Evolutionary conservation across 1,140 invertebrate species (phyloP).

Genomic region (Danaus melanippus): DNA sequence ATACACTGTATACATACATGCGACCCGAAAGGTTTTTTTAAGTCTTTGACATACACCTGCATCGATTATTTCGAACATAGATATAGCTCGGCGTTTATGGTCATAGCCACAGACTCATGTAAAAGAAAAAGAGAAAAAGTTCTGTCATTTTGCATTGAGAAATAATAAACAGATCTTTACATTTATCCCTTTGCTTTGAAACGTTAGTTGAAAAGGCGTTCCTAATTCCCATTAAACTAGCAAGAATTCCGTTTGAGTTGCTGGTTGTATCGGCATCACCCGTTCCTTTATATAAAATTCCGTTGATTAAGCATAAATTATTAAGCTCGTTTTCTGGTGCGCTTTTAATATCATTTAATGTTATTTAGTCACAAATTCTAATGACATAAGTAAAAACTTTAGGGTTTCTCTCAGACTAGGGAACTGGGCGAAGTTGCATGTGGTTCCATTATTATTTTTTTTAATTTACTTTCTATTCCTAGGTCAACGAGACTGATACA

Average conservation of each 20-base stretch:
- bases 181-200: too few relatives aligned
- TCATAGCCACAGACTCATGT: neutral
- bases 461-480: too few relatives aligned
- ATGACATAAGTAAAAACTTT: conserved; percentile 11
- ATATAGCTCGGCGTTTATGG: neutral
- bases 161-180: too few relatives aligned
- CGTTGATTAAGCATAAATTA: conserved; percentile 12
- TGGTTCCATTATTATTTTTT: too few relatives aligned
- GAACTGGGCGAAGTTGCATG: conserved; percentile 1
- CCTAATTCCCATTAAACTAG: too few relatives aligned
- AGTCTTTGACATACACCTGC: conserved; percentile 2
- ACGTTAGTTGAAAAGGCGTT: too few relatives aligned
- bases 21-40: conserved; percentile 3
- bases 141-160: too few relatives aligned
- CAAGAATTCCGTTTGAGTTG: conserved; percentile 6
- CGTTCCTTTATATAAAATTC: conserved; percentile 15
- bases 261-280: conserved; percentile 7
- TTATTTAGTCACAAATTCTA: conserved; percentile 11
- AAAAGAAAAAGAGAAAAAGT: neutral
- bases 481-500: too few relatives aligned
- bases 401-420: conserved; percentile 10
- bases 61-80: conserved; percentile 3
- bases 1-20: neutral
- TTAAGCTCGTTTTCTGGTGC: neutral
- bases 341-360: conserved; percentile 7